Percentiles rank a stretch among this genome's conserved stretches.
phyloP scores from a whole-genome alignment of 1,140 invertebrate genomes.

The Triops cancriformis region DNA sequence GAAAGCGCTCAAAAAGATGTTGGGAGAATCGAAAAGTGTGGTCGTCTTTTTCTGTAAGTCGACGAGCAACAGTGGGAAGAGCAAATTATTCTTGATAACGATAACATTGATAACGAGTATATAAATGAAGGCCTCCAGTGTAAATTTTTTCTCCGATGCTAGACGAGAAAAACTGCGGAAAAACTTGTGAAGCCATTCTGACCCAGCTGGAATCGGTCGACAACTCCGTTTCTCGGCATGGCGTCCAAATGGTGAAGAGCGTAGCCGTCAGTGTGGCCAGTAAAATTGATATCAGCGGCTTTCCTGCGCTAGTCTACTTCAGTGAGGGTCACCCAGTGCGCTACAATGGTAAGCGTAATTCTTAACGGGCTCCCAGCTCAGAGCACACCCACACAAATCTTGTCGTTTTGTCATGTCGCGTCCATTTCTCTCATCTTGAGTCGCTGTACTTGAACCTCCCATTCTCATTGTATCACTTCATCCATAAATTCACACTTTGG shows the following conservation, averaged over 20 bases:
- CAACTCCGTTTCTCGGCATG: constrained; percentile 72
- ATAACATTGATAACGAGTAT: background rate
- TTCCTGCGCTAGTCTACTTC: constrained; percentile 82
- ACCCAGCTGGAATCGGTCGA: constrained; percentile 88
- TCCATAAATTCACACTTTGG: background rate
- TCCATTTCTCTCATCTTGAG: background rate
- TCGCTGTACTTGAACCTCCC: background rate
- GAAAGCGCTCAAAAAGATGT: constrained; percentile 77
- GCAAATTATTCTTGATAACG: background rate
- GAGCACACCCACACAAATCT: background rate
- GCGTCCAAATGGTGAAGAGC: constrained; percentile 88
- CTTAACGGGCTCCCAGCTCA: background rate
- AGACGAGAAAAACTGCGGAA: constrained; percentile 72
- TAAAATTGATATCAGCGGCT: constrained; percentile 76
- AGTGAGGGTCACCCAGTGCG: constrained; percentile 87
- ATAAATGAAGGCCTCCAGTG: background rate
- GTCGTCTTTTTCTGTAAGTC: constrained; percentile 86
- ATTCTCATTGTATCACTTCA: background rate
- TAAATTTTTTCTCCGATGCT: constrained; percentile 32
- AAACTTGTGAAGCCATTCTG: constrained; percentile 69
- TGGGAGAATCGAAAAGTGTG: constrained; percentile 81
- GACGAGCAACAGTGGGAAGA: too few species aligned
- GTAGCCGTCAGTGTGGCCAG: constrained; percentile 80
- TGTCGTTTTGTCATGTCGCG: background rate
- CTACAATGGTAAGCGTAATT: constrained; percentile 71